Conservation (phyloP, 2,888 invertebrate genomes). For the Blastobasis lacticolella region DNA sequence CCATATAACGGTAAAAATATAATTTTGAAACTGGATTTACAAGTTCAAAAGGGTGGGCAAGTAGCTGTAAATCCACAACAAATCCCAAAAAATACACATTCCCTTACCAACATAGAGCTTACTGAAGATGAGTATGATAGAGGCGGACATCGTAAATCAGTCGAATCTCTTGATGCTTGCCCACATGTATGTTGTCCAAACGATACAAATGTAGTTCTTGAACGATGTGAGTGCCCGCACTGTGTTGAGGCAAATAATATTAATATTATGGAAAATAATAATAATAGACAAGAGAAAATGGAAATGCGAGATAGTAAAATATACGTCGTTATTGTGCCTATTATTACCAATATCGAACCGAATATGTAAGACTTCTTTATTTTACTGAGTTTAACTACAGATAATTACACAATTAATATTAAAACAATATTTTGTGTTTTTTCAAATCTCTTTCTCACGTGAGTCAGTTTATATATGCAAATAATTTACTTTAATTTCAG, state of each 20-base stretch:
- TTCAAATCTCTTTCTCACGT: too few species aligned
- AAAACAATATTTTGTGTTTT: too few species aligned
- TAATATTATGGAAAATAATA: slow-evolving; percentile 5
- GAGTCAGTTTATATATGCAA: too few species aligned
- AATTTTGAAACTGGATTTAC: slow-evolving; percentile 40
- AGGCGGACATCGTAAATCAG: slow-evolving; percentile 19
- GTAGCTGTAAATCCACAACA: slow-evolving; percentile 10
- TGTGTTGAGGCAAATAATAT: slow-evolving; percentile 17
- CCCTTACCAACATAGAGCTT: slow-evolving; percentile 14
- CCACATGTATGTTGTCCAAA: slow-evolving; percentile 9
- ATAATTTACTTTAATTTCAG: too few species aligned
- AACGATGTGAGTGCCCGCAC: slow-evolving; percentile 19
- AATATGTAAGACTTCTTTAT: background rate
- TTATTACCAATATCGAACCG: background rate
- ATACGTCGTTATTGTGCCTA: slow-evolving; percentile 21
- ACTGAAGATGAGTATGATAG: slow-evolving; percentile 26
- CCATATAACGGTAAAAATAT: slow-evolving; percentile 32
- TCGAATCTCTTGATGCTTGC: slow-evolving; percentile 18
- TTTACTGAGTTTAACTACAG: too few species aligned
- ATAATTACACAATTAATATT: too few species aligned
- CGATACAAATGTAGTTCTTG: slow-evolving; percentile 20
- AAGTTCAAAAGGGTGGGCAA: slow-evolving; percentile 25
- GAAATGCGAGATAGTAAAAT: slow-evolving; percentile 14
- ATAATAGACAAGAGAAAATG: slow-evolving; percentile 6
- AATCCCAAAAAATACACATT: slow-evolving; percentile 9